Conservation (phyloP, 2,888 invertebrate species). For the Abrostola triplasia region DNA sequence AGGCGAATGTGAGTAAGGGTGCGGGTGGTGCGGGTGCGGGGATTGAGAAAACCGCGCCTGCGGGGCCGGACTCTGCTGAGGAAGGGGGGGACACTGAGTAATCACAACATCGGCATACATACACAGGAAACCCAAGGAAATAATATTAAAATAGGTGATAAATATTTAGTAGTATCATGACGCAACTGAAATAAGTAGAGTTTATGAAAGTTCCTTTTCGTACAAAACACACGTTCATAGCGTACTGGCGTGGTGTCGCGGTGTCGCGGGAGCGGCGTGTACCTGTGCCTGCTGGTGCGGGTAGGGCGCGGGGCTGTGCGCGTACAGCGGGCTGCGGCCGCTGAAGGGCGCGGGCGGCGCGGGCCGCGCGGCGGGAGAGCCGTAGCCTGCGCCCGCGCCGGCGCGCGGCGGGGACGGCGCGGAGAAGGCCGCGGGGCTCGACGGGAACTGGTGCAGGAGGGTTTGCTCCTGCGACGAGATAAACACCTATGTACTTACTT, state of each 20-base stretch:
- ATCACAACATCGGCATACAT: background rate
- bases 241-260: no score
- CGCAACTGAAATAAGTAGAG: no score
- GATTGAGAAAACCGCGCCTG: conserved; percentile 67
- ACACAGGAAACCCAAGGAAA: background rate
- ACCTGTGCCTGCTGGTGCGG: conserved; percentile 63
- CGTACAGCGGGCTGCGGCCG: conserved; percentile 75
- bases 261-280: no score
- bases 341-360: conserved; percentile 65
- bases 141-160: no score
- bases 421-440: conserved; percentile 72
- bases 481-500: background rate
- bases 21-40: conserved; percentile 66
- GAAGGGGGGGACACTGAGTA: background rate
- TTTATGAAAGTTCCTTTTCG: no score
- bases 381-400: conserved; percentile 57
- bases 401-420: conserved; percentile 67
- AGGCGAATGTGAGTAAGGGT: conserved; percentile 73
- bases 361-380: conserved; percentile 63
- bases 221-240: no score
- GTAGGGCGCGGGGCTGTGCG: conserved; percentile 72
- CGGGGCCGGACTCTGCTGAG: conserved; percentile 62
- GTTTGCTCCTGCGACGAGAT: conserved; percentile 20
- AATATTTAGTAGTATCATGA: no score
- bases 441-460: conserved; percentile 67